Evolutionary conservation across 2,888 invertebrate species (phyloP).

Genomic region (Ellobium chinense): DNA sequence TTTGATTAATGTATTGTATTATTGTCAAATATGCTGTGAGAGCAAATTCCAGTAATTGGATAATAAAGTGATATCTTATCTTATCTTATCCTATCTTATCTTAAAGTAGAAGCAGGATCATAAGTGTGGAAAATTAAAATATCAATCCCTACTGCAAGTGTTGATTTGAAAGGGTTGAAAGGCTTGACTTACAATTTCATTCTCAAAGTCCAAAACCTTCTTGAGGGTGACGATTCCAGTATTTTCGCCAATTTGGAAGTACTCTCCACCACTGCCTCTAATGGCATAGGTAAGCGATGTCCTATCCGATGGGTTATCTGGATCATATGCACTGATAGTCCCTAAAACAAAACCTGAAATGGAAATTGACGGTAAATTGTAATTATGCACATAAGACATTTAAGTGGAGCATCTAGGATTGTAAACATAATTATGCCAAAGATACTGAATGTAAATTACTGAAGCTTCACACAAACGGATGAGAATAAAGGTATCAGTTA

Average conservation of each 20-base stretch:
- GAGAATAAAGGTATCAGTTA: too few relatives aligned
- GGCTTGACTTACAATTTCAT: background rate
- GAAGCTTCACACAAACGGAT: too few relatives aligned
- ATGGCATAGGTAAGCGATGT: background rate
- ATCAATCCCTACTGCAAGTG: too few relatives aligned
- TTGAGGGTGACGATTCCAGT: conserved; percentile 21
- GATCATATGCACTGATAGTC: conserved; percentile 23
- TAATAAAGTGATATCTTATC: too few relatives aligned
- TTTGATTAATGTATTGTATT: too few relatives aligned
- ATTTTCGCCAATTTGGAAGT: background rate
- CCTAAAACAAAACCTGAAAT: conserved; percentile 14
- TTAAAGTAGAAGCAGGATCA: too few relatives aligned
- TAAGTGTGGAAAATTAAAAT: too few relatives aligned
- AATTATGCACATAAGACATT: background rate
- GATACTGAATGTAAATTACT: too few relatives aligned
- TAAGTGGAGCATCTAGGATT: background rate
- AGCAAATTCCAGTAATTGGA: too few relatives aligned
- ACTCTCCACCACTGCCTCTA: conserved; percentile 26
- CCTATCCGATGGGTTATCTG: conserved; percentile 34
- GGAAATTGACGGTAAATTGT: background rate
- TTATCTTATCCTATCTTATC: too few relatives aligned
- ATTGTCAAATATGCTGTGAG: too few relatives aligned
- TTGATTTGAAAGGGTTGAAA: too few relatives aligned
- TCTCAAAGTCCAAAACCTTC: conserved; percentile 35
- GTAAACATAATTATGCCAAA: background rate